Percentiles rank a stretch among this genome's conserved stretches.
Evolutionary conservation across 2,113 vertebrate species (phyloP).

Genomic region (Otus sunia): DNA sequence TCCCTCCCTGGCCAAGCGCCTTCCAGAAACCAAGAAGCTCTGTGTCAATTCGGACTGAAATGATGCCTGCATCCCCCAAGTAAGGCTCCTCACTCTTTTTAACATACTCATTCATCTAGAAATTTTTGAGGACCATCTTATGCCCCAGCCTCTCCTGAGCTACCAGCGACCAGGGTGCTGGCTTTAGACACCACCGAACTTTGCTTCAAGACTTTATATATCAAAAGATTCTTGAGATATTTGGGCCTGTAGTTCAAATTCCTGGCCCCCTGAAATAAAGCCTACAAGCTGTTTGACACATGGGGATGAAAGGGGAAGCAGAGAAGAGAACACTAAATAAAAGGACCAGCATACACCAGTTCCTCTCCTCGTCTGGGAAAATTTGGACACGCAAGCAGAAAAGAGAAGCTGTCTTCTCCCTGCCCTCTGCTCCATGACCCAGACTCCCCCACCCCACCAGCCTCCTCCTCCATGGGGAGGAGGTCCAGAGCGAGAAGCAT

Average conservation of each 20-base stretch:
- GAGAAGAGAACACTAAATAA: background rate
- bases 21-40: background rate
- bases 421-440: conserved; percentile 58
- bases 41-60: background rate
- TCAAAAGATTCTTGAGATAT: background rate
- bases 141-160: background rate
- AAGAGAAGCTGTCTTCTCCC: conserved; percentile 23
- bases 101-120: background rate
- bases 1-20: background rate
- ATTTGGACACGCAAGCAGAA: conserved; percentile 47
- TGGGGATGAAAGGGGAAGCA: conserved; percentile 38
- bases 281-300: conserved; percentile 51
- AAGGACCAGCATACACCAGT: background rate
- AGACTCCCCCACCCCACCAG: conserved; percentile 4
- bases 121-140: background rate
- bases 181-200: background rate
- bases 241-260: conserved; percentile 9
- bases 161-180: background rate
- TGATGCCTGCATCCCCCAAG: background rate
- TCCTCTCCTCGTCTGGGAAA: conserved; percentile 46
- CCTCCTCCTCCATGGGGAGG: background rate
- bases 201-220: background rate
- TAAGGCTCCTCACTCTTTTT: background rate
- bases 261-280: background rate
- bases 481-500: conserved; percentile 31